These are phyloP conservation scores for Cephonodes hylas DNA, from an alignment of 2,888 invertebrate genomes.

Conservation along the genomic window DNA sequence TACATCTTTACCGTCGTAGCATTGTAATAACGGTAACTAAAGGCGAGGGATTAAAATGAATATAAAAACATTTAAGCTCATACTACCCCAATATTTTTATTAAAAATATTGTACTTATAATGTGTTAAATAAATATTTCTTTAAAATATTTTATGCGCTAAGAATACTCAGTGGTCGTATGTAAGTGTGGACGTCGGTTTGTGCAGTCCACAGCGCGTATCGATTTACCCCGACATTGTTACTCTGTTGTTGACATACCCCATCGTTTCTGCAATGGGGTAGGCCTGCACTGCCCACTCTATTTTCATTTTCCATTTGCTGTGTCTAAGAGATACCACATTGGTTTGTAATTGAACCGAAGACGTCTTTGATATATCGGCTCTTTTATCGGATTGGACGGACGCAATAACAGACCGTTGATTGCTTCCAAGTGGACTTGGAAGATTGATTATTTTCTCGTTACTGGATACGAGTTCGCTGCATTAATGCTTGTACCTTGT, in stretches of 20 bases:
- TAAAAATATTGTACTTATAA: too few relatives aligned
- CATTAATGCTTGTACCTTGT: conserved; percentile 30
- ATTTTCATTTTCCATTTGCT: conserved; percentile 73
- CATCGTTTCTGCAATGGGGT: conserved; percentile 38
- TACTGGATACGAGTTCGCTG: conserved; percentile 56
- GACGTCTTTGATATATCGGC: conserved; percentile 81
- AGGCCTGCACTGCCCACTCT: conserved; percentile 48
- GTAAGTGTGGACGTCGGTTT: background rate
- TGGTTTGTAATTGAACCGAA: conserved; percentile 75
- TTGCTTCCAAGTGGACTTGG: conserved; percentile 78
- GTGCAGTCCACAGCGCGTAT: conserved; percentile 21
- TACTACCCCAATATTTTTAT: background rate
- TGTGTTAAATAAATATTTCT: background rate
- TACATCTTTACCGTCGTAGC: too few relatives aligned
- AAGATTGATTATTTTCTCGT: conserved; percentile 80
- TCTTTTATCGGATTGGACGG: conserved; percentile 78
- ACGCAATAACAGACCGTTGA: conserved; percentile 79
- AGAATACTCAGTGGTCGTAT: background rate
- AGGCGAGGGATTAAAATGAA: too few relatives aligned
- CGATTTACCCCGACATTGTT: conserved; percentile 36
- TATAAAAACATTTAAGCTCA: too few relatives aligned
- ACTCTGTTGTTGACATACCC: conserved; percentile 50
- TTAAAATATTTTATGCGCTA: too few relatives aligned
- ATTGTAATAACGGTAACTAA: too few relatives aligned
- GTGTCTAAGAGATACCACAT: conserved; percentile 70